phyloP scores from a whole-genome alignment of 2,797 vertebrate genomes.

The Melanotaenia parkinsoni region DNA sequence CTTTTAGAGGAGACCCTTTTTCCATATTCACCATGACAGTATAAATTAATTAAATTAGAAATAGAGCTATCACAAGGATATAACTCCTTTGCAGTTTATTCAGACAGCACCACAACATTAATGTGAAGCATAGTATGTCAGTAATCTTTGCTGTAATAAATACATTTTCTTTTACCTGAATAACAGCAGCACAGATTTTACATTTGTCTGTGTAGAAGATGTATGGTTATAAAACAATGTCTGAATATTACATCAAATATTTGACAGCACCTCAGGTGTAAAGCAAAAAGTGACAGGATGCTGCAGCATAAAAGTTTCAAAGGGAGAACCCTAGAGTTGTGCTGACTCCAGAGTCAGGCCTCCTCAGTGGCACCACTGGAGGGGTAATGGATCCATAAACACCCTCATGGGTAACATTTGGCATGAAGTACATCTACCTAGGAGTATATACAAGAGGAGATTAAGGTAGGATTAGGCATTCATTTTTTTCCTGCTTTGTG shows the following conservation, averaged over 20 bases:
- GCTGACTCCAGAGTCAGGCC: conserved; percentile 66
- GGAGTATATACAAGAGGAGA: conserved; percentile 59
- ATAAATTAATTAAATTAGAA: background rate
- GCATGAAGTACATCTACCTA: conserved; percentile 69
- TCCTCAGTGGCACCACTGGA: conserved; percentile 65
- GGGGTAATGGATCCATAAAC: conserved; percentile 78
- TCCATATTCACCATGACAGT: background rate
- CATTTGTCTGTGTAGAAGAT: conserved; percentile 36
- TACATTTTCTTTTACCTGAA: conserved; percentile 47
- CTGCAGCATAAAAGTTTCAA: conserved; percentile 61
- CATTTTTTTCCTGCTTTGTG: background rate
- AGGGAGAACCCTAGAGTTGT: conserved; percentile 65
- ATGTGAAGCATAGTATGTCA: conserved; percentile 33
- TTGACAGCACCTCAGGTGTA: conserved; percentile 34
- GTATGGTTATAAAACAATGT: conserved; percentile 38
- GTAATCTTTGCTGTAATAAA: conserved; percentile 18
- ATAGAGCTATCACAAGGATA: conserved; percentile 43
- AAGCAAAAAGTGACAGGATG: conserved; percentile 33
- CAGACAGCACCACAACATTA: conserved; percentile 36
- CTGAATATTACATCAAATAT: conserved; percentile 20
- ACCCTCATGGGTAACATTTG: conserved; percentile 73
- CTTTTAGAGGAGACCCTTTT: conserved; percentile 3
- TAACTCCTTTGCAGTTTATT: conserved; percentile 52
- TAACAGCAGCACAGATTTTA: conserved; percentile 42
- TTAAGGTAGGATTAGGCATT: conserved; percentile 41